Conservation (phyloP, 2,888 invertebrate species). For the Volucella inanis region DNA sequence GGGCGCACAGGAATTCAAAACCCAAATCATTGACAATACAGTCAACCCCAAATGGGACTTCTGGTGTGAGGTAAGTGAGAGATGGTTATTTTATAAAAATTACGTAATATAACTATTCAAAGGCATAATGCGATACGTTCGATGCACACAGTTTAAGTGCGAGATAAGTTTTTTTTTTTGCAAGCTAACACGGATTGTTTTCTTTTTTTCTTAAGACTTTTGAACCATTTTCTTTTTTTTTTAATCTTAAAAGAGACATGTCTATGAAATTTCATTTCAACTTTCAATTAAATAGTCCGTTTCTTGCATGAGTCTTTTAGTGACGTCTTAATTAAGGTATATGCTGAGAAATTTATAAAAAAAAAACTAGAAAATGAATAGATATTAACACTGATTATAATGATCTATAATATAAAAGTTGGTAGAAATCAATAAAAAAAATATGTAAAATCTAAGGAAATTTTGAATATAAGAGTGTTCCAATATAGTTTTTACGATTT, state of each 20-base stretch:
- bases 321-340: no score
- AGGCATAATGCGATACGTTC: constrained; percentile 43
- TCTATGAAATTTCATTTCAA: not conserved
- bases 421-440: no score
- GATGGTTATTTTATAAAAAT: not conserved
- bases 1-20: constrained; percentile 96
- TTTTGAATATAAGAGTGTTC: no score
- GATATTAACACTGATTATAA: no score
- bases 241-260: constrained; percentile 14
- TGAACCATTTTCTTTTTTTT: not conserved
- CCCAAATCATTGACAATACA: constrained; percentile 96
- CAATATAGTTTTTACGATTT: no score
- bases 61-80: constrained; percentile 94
- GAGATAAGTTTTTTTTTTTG: constrained; percentile 48
- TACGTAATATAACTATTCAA: constrained; percentile 10
- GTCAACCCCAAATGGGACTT: constrained; percentile 98
- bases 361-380: no score
- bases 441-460: no score
- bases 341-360: no score
- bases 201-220: constrained; percentile 15
- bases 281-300: not conserved
- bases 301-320: no score
- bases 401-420: no score
- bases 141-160: constrained; percentile 37
- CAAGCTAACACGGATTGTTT: constrained; percentile 57